Base-by-base conservation (phyloP, 2,888 invertebrate genomes). In the Troides aeacus region DNA sequence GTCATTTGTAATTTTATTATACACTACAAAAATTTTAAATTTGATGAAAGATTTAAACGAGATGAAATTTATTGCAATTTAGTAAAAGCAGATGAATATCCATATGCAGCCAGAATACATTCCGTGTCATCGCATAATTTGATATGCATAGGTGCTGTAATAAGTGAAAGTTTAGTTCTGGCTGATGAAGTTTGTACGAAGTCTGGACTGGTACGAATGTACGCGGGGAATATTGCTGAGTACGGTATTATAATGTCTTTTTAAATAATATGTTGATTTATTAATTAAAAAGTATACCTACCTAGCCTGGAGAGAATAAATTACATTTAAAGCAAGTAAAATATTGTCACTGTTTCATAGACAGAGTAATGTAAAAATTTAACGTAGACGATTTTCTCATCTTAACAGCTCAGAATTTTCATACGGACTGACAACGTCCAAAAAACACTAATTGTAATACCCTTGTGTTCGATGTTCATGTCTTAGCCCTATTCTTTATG, bases 81-180 rank as follows among this genome's bases (percentile, higher is more conserved):
- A 60, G 82, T 87, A 23, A 88, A 82, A 74, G 73, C 83, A 17
- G 86, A 86, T 46, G 81, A 84, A 61, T 80, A 85, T 74, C 78
- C 72, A 0, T 92, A 78, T 72, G 85, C 83, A 6, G 92, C 88
- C 18, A 81, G 88, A 75, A 87, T 92, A 72, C 80, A 89, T 72
- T 88, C 86, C 0, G 75, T 81, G 23, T 75, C 81, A 21, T 78
- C 87, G 15, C 81, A 84, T 24, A 82, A 89, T 70, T 72, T 90
- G 24, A 75, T 92, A 62, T 92, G 92, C 71, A 75, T 92, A 12
- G 91, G 90, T 18, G 91, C 89, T 23, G 82, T 90, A 23, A 72
- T 92, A 2, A 84, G 85, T 70, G 68, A 73, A 1, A 81, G 76
- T 56, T 84, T 86, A 57, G 82, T 91, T 59, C 68, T 92, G 36